Conservation (phyloP, 2,113 vertebrate genomes). For the Hiodon alosoides region DNA sequence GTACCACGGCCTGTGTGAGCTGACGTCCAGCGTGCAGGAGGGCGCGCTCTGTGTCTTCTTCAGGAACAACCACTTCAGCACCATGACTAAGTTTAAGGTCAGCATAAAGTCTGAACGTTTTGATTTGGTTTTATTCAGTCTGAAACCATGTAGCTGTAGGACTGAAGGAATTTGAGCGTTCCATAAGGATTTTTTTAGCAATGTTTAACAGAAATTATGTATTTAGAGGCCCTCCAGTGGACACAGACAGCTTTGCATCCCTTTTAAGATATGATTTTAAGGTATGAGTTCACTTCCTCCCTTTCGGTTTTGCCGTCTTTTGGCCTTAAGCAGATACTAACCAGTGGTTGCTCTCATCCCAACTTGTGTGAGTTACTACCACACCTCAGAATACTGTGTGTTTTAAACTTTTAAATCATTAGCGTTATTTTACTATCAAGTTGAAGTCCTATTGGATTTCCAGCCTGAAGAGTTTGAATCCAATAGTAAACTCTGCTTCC, state of each 20-base stretch:
- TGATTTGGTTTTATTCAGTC: background rate
- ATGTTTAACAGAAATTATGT: background rate
- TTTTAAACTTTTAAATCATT: too few relatives aligned
- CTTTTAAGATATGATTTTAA: background rate
- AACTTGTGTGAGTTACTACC: too few relatives aligned
- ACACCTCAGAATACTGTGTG: too few relatives aligned
- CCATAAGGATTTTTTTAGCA: background rate
- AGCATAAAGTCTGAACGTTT: background rate
- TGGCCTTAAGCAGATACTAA: too few relatives aligned
- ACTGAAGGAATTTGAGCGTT: background rate
- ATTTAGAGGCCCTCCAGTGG: constrained; percentile 5
- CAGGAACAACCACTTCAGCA: constrained; percentile 99
- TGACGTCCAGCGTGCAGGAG: constrained; percentile 93
- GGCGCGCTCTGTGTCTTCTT: constrained; percentile 98
- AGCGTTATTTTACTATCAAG: too few relatives aligned
- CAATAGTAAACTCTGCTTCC: too few relatives aligned
- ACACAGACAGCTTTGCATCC: constrained; percentile 4
- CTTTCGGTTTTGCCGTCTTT: background rate
- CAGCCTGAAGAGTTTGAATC: too few relatives aligned
- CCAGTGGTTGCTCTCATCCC: too few relatives aligned
- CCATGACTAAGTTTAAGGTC: constrained; percentile 99
- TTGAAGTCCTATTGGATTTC: too few relatives aligned
- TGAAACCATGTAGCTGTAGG: background rate
- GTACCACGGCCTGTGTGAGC: constrained; percentile 92
- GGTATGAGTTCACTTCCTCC: background rate